Evolutionary conservation across 2,113 vertebrate species (phyloP), one percentile per base, ranked within the genome.

Genomic region (Nycticryphes semicollaris): DNA sequence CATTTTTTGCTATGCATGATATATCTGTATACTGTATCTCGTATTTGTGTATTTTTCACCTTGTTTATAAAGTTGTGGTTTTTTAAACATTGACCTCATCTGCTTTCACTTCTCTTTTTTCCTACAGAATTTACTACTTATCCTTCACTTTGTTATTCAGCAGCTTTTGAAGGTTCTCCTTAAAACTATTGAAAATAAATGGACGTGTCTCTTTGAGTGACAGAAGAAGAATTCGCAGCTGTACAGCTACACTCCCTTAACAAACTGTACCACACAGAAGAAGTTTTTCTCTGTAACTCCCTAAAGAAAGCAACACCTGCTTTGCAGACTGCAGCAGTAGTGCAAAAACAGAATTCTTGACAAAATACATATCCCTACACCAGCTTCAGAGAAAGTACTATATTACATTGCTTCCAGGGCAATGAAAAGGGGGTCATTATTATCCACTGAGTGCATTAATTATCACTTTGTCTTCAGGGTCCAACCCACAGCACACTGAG

Each of bases 331-430:
- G 56, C 56, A 87, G 31, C 31, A 79, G 4, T 24, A 57, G 27
- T 9, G 22, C 51, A 72, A 50, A 89, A 94, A 4, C 41, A 63
- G 41, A 67, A 56, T 79, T 79, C 68, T 47, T 76, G 24, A 63
- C 70, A 82, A 67, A 70, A 70, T 18, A 78, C 6, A 48, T 18
- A 74, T 2, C 4, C 43, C 43, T 50, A 45, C 8, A 3, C 27
- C 17, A 82, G 16, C 51, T 72, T 63, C 47, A 87, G 66, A 54
- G 27, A 41, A 70, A 74, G n/a, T 22, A 75, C 22, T 45, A 50
- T 8, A 70, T 18, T 43, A 31, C 12, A 93, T 7, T 0, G 0
- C 47, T 50, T 0, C 0, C 4, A 9, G 20, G 25, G 30, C 13
- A 43, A 17, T 30, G 17, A 23, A 69, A 37, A 31, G 25, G 17